These are phyloP conservation scores for Podotricha telesiphe DNA, from an alignment of 2,888 invertebrate species.

Conservation along the genomic window DNA sequence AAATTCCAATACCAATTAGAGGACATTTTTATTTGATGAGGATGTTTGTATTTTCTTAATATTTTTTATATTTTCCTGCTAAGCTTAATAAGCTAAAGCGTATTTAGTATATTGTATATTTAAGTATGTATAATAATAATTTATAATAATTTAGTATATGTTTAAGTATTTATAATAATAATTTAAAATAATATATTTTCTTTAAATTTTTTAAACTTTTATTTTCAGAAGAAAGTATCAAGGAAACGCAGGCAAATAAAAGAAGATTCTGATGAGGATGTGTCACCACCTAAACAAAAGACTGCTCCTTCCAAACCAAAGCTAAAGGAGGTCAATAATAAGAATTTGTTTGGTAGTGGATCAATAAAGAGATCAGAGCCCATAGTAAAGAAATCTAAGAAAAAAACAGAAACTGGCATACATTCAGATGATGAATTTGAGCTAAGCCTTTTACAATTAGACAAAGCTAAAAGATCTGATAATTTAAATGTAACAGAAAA, in stretches of 20 bases:
- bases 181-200: no score
- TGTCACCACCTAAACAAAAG: conserved; percentile 51
- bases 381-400: conserved; percentile 71
- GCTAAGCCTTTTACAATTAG: conserved; percentile 86
- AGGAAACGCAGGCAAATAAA: conserved; percentile 58
- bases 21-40: no score
- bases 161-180: no score
- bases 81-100: no score
- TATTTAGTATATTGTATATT: no score
- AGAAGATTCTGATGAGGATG: conserved; percentile 72
- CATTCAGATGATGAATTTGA: conserved; percentile 89
- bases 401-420: conserved; percentile 78
- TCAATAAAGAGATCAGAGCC: conserved; percentile 84
- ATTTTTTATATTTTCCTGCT: no score
- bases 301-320: conserved; percentile 50
- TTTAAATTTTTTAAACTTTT: not conserved
- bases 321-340: conserved; percentile 70
- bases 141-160: no score
- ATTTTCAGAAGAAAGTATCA: conserved; percentile 62
- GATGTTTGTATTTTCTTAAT: no score
- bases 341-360: conserved; percentile 85
- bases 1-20: no score
- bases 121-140: no score
- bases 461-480: conserved; percentile 71
- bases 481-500: conserved; percentile 15